Evolutionary conservation across 2,113 vertebrate species (phyloP).

Genomic region (Siphamia tubifer): DNA sequence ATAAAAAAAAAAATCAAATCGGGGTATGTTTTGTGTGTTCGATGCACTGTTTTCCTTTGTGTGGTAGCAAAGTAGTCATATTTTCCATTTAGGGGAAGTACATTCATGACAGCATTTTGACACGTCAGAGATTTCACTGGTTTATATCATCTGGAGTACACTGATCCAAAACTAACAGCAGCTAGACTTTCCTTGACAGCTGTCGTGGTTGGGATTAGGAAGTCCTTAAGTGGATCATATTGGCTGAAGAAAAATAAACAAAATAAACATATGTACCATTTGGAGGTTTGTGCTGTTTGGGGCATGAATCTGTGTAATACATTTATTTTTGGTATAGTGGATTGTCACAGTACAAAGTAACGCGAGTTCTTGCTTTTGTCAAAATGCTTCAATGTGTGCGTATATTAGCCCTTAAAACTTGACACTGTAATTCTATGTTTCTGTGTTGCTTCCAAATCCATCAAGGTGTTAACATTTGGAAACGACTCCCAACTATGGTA

Average conservation of each 20-base stretch:
- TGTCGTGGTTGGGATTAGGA: conserved; percentile 15
- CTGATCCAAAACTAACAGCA: conserved; percentile 29
- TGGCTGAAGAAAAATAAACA: conserved; percentile 16
- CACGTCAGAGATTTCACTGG: background rate
- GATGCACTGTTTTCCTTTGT: background rate
- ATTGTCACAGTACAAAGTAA: no score
- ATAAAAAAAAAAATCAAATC: conserved; percentile 33
- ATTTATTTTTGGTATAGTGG: background rate
- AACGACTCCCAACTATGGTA: no score
- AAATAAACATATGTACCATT: background rate
- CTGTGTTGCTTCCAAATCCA: no score
- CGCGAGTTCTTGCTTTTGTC: no score
- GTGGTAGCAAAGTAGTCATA: background rate
- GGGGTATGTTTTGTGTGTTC: background rate
- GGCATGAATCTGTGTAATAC: background rate
- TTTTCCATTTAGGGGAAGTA: conserved; percentile 9
- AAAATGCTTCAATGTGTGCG: no score
- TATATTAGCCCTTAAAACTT: no score
- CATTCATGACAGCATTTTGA: background rate
- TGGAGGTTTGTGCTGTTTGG: background rate
- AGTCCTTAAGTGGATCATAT: background rate
- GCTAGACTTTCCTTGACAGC: conserved; percentile 33
- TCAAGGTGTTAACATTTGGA: no score
- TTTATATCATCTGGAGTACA: background rate
- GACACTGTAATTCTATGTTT: no score